Conservation (phyloP, 2,888 invertebrate genomes). For the Watsonalla binaria region DNA sequence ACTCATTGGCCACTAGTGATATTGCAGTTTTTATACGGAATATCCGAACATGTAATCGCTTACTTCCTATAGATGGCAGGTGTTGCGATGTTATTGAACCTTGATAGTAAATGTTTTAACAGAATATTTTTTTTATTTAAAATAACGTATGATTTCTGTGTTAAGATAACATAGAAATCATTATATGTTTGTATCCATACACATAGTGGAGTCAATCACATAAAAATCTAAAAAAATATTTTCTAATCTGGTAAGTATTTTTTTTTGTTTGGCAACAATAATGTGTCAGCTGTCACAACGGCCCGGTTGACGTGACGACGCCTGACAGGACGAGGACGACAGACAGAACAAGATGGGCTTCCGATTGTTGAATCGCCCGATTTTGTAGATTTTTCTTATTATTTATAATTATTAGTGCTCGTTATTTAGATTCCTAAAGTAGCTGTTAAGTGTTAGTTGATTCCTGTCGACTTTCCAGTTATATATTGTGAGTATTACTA, state of each 20-base stretch:
- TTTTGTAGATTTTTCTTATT: constrained; percentile 39
- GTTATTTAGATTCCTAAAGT: constrained; percentile 23
- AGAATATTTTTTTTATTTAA: no score
- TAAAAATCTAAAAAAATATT: no score
- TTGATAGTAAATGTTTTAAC: not conserved
- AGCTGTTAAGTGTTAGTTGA: constrained; percentile 39
- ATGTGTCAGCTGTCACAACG: constrained; percentile 28
- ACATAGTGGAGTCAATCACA: no score
- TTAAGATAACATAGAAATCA: no score
- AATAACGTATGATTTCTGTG: no score
- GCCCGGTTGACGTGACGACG: no score
- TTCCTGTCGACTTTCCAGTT: constrained; percentile 37
- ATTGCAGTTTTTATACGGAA: not conserved
- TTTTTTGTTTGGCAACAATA: constrained; percentile 20
- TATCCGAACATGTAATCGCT: not conserved
- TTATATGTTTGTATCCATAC: no score
- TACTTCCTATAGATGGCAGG: not conserved
- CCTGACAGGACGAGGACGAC: no score
- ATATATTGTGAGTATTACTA: constrained; percentile 45
- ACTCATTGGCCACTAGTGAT: not conserved
- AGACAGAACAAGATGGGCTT: constrained; percentile 55
- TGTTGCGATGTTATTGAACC: not conserved
- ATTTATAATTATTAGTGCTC: constrained; percentile 34
- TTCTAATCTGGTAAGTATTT: not conserved
- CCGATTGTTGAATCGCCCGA: constrained; percentile 24